Evolutionary conservation across 2,113 vertebrate species (phyloP).

Genomic region (Colinus virginianus): DNA sequence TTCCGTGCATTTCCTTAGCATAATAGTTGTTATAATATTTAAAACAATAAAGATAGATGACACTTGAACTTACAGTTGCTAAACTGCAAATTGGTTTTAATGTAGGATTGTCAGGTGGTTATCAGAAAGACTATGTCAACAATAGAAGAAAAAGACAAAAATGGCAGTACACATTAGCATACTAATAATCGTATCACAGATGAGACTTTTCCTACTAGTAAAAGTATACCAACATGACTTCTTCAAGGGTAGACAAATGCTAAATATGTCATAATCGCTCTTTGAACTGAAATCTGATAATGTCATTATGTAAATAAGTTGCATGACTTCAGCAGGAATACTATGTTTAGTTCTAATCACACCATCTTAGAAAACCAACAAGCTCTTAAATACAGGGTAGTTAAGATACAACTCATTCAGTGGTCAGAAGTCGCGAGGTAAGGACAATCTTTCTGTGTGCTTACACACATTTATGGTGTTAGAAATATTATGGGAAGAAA

Average conservation of each 20-base stretch:
- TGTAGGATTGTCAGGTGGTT: background rate
- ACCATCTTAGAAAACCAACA: background rate
- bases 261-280: conserved; percentile 61
- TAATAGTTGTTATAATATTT: background rate
- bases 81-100: background rate
- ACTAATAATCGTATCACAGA: background rate
- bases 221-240: background rate
- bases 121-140: background rate
- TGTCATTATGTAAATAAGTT: conserved; percentile 60
- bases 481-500: background rate
- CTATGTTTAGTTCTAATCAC: conserved; percentile 56
- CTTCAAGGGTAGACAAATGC: conserved; percentile 58
- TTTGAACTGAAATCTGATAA: conserved; percentile 64
- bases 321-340: conserved; percentile 57
- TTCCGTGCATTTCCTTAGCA: background rate
- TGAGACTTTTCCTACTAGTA: background rate
- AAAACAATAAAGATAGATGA: background rate
- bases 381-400: background rate
- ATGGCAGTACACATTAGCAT: background rate
- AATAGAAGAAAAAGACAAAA: background rate
- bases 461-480: background rate
- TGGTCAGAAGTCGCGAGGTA: conserved; percentile 29
- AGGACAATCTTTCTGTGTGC: background rate
- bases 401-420: background rate
- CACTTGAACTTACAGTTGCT: background rate